Evolutionary conservation across 1,140 invertebrate species (phyloP), one percentile per base, ranked within the genome.

Genomic region (Octopus sinensis): DNA sequence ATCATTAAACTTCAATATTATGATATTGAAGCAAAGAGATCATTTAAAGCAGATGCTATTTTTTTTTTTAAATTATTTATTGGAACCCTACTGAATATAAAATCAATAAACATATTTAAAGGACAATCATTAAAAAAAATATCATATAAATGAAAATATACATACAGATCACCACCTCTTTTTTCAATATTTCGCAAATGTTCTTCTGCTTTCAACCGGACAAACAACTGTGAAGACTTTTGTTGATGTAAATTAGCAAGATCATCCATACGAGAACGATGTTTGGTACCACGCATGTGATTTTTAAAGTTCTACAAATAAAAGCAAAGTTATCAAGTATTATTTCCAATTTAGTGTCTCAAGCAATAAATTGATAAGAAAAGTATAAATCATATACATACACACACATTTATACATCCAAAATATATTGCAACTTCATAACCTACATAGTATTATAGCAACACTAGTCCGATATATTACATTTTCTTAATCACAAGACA

Each of bases 111-210:
- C 12, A 68, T 12, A 13, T 12, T 68, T 12, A 68, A 12, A 68
- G 12, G 3, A 1, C 12, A 12, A 68, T 68, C 12, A 68, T 13
- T 13, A 2, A 68, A n/a, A 13, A 2, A n/a, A n/a, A 13, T 13
- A 68, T 68, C n/a, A 68, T 13, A 68, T 68, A 12, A 13, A 12
- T 68, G 62, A 17, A 13, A 73, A 17, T 13, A 13, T 79, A 17
- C 23, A 54, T 53, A 80, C 73, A 73, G 30, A 79, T 80, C 78
- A 56, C n/a, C 10, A 77, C 23, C 78, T 81, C 79, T 83, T 10
- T 82, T 79, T 77, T 87, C 86, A 78, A 87, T 84, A 43, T 84
- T 84, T 7, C 85, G 62, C n/a, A 87, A 82, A 77, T 87, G 86
- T 77, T 85, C 85, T 79, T 87, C 85, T 9, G 86, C 86, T 78